Base-by-base conservation (phyloP, 2,113 vertebrate genomes). In the Gallinago paraguaiae region DNA sequence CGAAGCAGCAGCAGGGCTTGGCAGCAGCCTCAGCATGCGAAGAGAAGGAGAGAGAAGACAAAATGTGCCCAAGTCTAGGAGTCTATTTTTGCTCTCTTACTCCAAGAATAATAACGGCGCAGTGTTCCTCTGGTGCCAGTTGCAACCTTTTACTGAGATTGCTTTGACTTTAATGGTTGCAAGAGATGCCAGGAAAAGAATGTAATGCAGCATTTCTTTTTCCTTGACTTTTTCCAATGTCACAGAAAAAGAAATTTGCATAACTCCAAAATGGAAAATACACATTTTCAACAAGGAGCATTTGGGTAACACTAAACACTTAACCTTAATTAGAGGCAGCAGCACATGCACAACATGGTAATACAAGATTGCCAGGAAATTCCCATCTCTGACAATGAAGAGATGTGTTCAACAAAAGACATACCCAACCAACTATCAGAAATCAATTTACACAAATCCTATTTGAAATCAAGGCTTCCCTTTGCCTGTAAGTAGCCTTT, bases 131-230 rank as follows among this genome's bases (percentile, higher is more conserved):
- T 61, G 69, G 76, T 80, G 82, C 95, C 95, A 96, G 60, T 86
- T 86, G 84, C 87, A 97, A 96, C 85, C 87, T 96, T 95, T 95
- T 96, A 93, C 74, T 88, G 92, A 94, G 93, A 96, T 93, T 94
- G 60, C 69, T 95, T 96, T 83, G 67, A 90, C 60, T 95, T 86
- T 90, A 97, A 96, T 35, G 71, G 65, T 43, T 86, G 79, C 88
- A 74, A 86, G 61, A 79, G 72, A 88, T 81, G 88, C 91, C 96
- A 95, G 79, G 72, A 94, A 93, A 94, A 91, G 65, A 77, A 90
- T 70, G 84, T 71, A 94, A 84, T 70, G 69, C 63, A 75, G 46
- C 27, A 74, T 86, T 81, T 57, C 50, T 91, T 50, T 57, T 88
- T 57, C 51, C 35, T 64, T 91, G 84, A 84, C 92, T 96, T 94